A percentile compares a stretch with the other conserved stretches of the same genome.
These are phyloP conservation scores for Oxytorus armatus DNA, from an alignment of 2,888 invertebrate genomes.

Conservation along the genomic window DNA sequence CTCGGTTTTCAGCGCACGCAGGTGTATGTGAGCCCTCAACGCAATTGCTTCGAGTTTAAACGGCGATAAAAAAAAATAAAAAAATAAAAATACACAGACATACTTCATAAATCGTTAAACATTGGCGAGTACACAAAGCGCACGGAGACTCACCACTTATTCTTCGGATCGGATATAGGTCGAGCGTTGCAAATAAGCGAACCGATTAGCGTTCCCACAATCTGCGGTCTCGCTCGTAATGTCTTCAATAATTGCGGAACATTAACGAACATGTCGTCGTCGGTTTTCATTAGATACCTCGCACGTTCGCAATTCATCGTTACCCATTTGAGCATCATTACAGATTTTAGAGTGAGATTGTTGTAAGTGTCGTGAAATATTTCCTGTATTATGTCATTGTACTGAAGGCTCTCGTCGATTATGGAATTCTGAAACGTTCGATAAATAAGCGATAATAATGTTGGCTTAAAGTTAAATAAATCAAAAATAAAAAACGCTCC, in stretches of 20 bases:
- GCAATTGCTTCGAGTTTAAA: too few relatives aligned
- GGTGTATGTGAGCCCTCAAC: too few relatives aligned
- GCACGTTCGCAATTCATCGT: constrained; percentile 88
- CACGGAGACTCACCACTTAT: constrained; percentile 89
- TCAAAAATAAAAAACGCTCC: neutral
- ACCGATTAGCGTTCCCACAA: constrained; percentile 88
- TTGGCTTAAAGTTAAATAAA: neutral
- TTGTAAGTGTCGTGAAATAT: constrained; percentile 93
- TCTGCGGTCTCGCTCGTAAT: constrained; percentile 76
- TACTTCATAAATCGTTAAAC: neutral
- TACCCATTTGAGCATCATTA: constrained; percentile 94
- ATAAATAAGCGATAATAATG: constrained; percentile 12
- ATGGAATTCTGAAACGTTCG: constrained; percentile 86
- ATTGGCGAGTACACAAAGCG: too few relatives aligned
- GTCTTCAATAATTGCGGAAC: constrained; percentile 87
- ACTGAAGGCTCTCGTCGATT: constrained; percentile 88
- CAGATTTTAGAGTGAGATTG: constrained; percentile 93
- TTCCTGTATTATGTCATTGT: constrained; percentile 93
- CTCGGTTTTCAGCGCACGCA: too few relatives aligned
- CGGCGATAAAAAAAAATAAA: too few relatives aligned
- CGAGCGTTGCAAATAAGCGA: constrained; percentile 91
- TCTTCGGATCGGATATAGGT: constrained; percentile 90
- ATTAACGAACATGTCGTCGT: constrained; percentile 95
- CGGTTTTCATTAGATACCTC: constrained; percentile 92
- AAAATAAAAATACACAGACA: too few relatives aligned